Conservation (phyloP, 1,140 invertebrate species). For the Diorhabda elongata region DNA sequence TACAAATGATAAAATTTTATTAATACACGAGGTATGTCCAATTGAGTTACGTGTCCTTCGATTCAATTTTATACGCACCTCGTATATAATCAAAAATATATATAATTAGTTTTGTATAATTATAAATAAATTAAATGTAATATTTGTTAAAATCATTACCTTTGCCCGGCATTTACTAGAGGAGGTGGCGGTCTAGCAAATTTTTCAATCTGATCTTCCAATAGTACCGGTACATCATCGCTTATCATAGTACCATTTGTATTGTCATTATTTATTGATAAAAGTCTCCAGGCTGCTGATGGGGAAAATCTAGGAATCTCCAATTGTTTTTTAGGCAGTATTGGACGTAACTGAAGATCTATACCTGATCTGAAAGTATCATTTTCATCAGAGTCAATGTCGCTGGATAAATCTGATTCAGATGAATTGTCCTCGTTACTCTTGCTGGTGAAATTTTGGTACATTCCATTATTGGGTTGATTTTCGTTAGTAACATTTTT, state of each 20-base stretch:
- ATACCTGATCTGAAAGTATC: slow-evolving; percentile 55
- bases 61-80: too few relatives aligned
- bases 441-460: slow-evolving; percentile 24
- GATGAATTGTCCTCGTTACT: slow-evolving; percentile 47
- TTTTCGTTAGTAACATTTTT: slow-evolving; percentile 41
- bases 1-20: too few relatives aligned
- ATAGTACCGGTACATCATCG: slow-evolving; percentile 43
- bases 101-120: too few relatives aligned
- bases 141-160: slow-evolving; percentile 15
- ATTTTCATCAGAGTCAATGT: slow-evolving; percentile 46
- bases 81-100: too few relatives aligned
- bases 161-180: slow-evolving; percentile 43
- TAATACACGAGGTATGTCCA: too few relatives aligned
- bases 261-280: slow-evolving; percentile 48
- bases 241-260: slow-evolving; percentile 28
- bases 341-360: slow-evolving; percentile 67
- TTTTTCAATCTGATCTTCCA: slow-evolving; percentile 55
- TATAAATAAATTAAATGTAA: too few relatives aligned
- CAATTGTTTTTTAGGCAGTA: slow-evolving; percentile 69
- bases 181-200: slow-evolving; percentile 51
- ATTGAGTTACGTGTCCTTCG: too few relatives aligned
- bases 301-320: slow-evolving; percentile 76
- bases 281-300: slow-evolving; percentile 72
- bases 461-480: slow-evolving; percentile 18
- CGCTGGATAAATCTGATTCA: slow-evolving; percentile 54